Evolutionary conservation across 1,140 invertebrate genomes (phyloP).

Genomic region (Cydia fagiglandana): DNA sequence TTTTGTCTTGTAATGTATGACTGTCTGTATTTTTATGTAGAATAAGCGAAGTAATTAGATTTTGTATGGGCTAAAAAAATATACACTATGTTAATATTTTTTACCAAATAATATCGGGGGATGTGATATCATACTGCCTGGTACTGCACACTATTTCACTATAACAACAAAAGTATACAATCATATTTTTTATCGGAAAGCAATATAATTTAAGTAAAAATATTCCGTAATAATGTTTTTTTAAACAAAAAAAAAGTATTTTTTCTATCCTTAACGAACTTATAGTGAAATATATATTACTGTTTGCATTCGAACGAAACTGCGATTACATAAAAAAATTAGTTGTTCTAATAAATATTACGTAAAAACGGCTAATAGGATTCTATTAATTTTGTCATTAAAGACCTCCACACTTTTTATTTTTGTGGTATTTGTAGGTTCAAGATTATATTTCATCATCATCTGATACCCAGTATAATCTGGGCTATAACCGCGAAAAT

Average conservation of each 20-base stretch:
- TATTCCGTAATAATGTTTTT: too few species aligned
- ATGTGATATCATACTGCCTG: constrained; percentile 2
- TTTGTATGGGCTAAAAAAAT: constrained; percentile 72
- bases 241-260: background rate
- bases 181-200: background rate
- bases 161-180: background rate
- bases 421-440: too few species aligned
- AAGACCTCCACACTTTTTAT: too few species aligned
- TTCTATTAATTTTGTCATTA: too few species aligned
- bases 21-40: constrained; percentile 60
- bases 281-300: background rate
- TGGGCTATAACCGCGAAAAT: too few species aligned
- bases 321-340: too few species aligned
- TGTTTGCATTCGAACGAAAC: too few species aligned
- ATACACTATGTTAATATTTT: constrained; percentile 55
- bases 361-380: too few species aligned
- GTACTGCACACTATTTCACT: background rate
- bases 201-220: background rate
- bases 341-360: too few species aligned
- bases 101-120: constrained; percentile 31
- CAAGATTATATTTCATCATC: too few species aligned
- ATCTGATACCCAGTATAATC: too few species aligned
- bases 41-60: constrained; percentile 66
- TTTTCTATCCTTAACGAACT: background rate
- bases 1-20: constrained; percentile 45